Base-by-base conservation (phyloP, 2,888 invertebrate genomes). In the Prenolepis imparis region DNA sequence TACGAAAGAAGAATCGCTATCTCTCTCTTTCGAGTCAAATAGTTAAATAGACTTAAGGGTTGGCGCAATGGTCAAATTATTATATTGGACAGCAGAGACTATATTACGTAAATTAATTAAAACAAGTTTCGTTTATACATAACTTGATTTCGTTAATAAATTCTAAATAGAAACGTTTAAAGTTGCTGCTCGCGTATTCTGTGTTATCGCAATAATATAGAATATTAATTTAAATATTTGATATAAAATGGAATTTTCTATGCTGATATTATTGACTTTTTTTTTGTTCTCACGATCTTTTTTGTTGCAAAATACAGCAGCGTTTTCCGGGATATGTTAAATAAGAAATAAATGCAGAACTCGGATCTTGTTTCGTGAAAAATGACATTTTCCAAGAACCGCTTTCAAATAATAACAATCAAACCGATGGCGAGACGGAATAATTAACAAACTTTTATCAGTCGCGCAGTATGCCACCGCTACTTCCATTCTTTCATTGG, bases 401-500 rank as follows among this genome's bases (percentile, higher is more conserved):
- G 59, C 9, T 80, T 70, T 80, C n/a, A 5, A 72, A 59, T 72
- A 59, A 70, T 78, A 48, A 59, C 32, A 70, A 70, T 80, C n/a
- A 39, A 70, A 15, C 36, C 32, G 18, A 41, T 21, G 52, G 39
- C 24, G 44, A 80, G 36, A 72, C 41, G 32, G 59, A 72, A 72
- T 80, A 59, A 72, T 80, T 72, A 68, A 78, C 70, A 48, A 72
- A 72, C 36, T 72, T 80, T 36, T 36, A 80, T 59, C 70, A 44
- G 55, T 70, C 57, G 44, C 66, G 12, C 66, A 52, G 32, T 61
- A 57, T 66, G 52, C 36, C 41, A 41, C 57, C 44, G 72, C 21
- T 80, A 78, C 57, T 57, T 80, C 28, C 72, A 80, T 70, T 80
- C 78, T 72, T 32, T 80, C 44, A 70, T 70, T 72, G 70, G 44